Base-by-base conservation (phyloP, 2,888 invertebrate genomes). In the Caenorhabditis sulstoni region DNA sequence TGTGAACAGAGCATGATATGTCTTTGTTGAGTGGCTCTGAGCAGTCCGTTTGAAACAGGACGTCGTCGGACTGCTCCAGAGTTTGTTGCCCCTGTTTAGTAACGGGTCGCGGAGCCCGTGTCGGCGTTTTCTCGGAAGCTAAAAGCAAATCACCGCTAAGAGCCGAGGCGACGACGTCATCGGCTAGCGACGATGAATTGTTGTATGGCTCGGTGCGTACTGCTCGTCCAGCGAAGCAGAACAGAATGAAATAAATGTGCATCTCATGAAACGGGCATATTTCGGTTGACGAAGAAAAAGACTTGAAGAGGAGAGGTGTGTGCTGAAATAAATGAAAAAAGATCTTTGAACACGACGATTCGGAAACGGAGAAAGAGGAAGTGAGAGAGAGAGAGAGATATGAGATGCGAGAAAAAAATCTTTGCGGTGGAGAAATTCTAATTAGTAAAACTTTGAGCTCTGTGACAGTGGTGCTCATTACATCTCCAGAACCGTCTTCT, bases 11-110 rank as follows among this genome's bases (percentile, higher is more conserved):
- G 62, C 87, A 87, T n/a, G 82, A 76, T 57, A 86, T 81, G 59
- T 87, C 86, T 67, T 81, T 81, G 65, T 84, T 83, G 68, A 84
- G 71, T 0, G 84, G 84, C 50, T 85, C 85, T 20, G 85, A 83
- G 59, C 85, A 85, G 68, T 85, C 85, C n/a, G 79, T 74, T 11
- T 75, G 76, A 61, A 81, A 84, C 50, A 58, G 3, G 0, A 50
- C 50, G 35, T 73, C 59, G 2, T 61, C 65, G 3, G 53, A 47
- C n/a, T n/a, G 41, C 66, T 12, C 9, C 5, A 18, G 41, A 5
- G 29, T 18, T 14, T 23, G 55, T 1, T 53, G 45, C 53, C 75
- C 75, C 57, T 75, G 55, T 35, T 75, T 75, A 3, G 75, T 75
- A 39, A 71, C 59, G 1, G 49, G 57, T 16, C 20, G 44, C 1